These are phyloP conservation scores for Strigamia crassipes DNA, from an alignment of 2,888 invertebrate species.

Conservation along the genomic window DNA sequence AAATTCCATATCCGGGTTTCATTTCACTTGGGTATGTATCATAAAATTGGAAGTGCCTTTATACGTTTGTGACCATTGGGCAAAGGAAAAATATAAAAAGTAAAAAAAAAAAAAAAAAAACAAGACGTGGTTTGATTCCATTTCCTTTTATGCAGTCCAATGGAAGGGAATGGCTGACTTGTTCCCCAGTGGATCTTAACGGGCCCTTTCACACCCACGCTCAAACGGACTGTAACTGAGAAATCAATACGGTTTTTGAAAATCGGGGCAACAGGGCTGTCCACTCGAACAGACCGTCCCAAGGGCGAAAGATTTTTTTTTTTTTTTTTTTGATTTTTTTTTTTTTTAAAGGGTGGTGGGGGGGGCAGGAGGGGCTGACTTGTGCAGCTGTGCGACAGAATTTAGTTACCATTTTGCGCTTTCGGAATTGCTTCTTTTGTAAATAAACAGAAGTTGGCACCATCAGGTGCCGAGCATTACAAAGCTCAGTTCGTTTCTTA, in stretches of 20 bases:
- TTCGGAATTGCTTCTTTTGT: conserved; percentile 21
- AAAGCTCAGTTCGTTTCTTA: conserved; percentile 31
- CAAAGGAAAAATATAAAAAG: not conserved
- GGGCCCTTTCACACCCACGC: conserved; percentile 40
- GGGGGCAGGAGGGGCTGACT: not conserved
- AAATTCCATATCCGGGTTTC: conserved; percentile 33
- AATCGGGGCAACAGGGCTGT: conserved; percentile 35
- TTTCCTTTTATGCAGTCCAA: conserved; percentile 33
- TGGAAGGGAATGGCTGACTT: conserved; percentile 35
- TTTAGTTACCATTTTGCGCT: not conserved
- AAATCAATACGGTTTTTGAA: conserved; percentile 35
- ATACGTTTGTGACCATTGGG: not conserved
- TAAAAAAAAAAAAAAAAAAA: not conserved
- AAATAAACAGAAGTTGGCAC: conserved; percentile 8
- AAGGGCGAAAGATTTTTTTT: not conserved
- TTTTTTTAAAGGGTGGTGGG: not conserved
- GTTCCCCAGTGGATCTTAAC: conserved; percentile 35
- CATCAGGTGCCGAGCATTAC: not conserved
- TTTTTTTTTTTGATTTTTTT: not conserved
- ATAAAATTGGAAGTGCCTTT: conserved; percentile 1
- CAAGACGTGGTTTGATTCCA: not conserved
- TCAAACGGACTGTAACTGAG: conserved; percentile 40
- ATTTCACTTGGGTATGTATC: not conserved
- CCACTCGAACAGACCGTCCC: conserved; percentile 28
- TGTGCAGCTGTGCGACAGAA: conserved; percentile 14